Evolutionary conservation across 2,797 vertebrate species (phyloP).

Genomic region (Clamator glandarius): DNA sequence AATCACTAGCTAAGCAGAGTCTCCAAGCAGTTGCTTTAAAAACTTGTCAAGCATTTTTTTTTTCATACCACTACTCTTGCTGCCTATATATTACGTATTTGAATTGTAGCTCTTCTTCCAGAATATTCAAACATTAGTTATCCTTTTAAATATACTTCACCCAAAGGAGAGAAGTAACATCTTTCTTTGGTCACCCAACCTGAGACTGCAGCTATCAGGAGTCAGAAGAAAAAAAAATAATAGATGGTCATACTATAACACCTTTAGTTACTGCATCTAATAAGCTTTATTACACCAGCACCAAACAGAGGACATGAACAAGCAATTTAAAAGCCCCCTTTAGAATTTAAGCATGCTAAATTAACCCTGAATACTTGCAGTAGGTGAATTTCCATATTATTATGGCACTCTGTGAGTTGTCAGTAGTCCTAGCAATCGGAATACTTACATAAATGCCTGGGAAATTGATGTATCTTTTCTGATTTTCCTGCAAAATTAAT

Average conservation of each 20-base stretch:
- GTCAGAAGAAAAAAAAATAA: neutral
- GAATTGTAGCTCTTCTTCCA: neutral
- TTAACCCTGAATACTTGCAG: constrained; percentile 4
- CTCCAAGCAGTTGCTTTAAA: neutral
- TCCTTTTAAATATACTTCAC: neutral
- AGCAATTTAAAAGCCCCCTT: neutral
- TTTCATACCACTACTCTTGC: neutral
- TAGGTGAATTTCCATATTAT: constrained; percentile 55
- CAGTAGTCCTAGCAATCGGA: constrained; percentile 34
- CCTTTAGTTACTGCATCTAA: neutral
- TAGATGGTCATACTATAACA: neutral
- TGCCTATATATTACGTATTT: neutral
- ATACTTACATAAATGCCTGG: constrained; percentile 59
- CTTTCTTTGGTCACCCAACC: neutral
- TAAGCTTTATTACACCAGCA: neutral
- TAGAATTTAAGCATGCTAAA: constrained; percentile 59
- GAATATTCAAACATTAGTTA: neutral
- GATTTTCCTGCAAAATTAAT: constrained; percentile 72
- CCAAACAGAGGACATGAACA: neutral
- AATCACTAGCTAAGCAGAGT: neutral
- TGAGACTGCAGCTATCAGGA: neutral
- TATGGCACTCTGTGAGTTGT: constrained; percentile 55
- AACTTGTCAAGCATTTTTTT: neutral
- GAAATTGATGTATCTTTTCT: constrained; percentile 66
- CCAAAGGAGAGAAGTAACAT: neutral